Evolutionary conservation across 2,888 invertebrate species (phyloP), one percentile per base, ranked within the genome.

Genomic region (Poecilus cupreus): DNA sequence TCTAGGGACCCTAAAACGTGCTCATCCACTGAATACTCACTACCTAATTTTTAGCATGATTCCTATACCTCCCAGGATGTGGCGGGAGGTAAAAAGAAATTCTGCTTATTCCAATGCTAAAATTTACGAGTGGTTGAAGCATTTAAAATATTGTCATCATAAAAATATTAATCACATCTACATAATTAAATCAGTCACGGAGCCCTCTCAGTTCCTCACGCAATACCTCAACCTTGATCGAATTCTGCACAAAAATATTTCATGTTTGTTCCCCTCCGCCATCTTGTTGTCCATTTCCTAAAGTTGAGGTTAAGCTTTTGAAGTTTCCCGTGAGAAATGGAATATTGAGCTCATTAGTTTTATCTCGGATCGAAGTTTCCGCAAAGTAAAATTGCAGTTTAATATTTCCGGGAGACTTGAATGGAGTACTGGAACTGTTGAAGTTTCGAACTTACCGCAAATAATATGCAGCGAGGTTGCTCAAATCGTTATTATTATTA

Each of bases 251-350:
- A 32, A 60, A 24, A 60, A 11, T 20, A 18, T 22, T 54, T 18
- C n/a, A n/a, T 54, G 5, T 24, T 60, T 60, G 6, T 60, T 57
- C 8, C 22, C 60, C 16, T 6, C 13, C 24, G 60, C 60, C 32
- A 60, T 54, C 54, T 54, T 54, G 54, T 60, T 22, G 22, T n/a
- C 22, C 24, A 57, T 24, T 60, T n/a, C n/a, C 22, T 8, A 26
- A 60, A 60, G 60, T 60, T 24, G 20, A 11, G n/a, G 13, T 13
- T 51, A 11, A 11, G 26, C 26, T 46, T 4, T 26, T 3, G 13
- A 32, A 16, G 10, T 60, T 60, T 60, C 60, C 60, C 60, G 32
- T 26, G 60, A 24, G 26, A 60, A 60, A 26, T n/a, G 60, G 32
- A 26, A 11, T 60, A 60, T 60, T 60, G 60, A 32, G 13, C 26